Evolutionary conservation across 2,888 invertebrate genomes (phyloP).

Genomic region (Buathra laborator): DNA sequence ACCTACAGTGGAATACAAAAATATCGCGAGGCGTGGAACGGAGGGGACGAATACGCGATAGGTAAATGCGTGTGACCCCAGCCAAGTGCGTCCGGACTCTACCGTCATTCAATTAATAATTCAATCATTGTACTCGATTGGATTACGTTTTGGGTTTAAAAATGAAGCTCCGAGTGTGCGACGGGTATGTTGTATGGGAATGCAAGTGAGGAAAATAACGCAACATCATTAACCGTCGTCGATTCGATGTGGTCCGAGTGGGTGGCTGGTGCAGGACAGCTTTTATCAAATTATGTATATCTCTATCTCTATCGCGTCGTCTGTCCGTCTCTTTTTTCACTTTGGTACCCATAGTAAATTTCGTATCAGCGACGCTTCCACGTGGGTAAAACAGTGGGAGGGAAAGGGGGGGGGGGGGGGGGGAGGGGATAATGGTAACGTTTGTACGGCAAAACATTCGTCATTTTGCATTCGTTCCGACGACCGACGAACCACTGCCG

Average conservation of each 20-base stretch:
- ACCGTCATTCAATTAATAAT: slow-evolving; percentile 84
- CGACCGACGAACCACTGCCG: slow-evolving; percentile 66
- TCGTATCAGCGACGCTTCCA: slow-evolving; percentile 73
- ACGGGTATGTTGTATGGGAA: slow-evolving; percentile 35
- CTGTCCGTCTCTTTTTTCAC: slow-evolving; percentile 71
- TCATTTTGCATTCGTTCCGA: slow-evolving; percentile 74
- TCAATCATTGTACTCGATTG: slow-evolving; percentile 84
- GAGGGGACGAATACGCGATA: slow-evolving; percentile 14
- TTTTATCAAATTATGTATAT: slow-evolving; percentile 66
- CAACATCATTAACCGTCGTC: slow-evolving; percentile 74
- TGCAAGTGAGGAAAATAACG: slow-evolving; percentile 69
- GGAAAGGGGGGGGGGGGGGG: no score
- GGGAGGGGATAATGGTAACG: slow-evolving; percentile 12
- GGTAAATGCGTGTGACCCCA: slow-evolving; percentile 76
- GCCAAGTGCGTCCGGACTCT: slow-evolving; percentile 70
- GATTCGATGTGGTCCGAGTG: slow-evolving; percentile 11
- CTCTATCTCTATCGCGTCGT: slow-evolving; percentile 77
- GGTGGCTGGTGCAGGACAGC: slow-evolving; percentile 10
- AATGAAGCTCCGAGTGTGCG: slow-evolving; percentile 68
- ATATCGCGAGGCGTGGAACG: background rate
- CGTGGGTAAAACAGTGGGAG: slow-evolving; percentile 5
- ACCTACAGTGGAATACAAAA: slow-evolving; percentile 15
- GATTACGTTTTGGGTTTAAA: slow-evolving; percentile 80
- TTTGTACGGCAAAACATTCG: slow-evolving; percentile 58
- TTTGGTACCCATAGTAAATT: background rate